Base-by-base conservation (phyloP, 1,140 invertebrate genomes). In the Doryteuthis pealeii region DNA sequence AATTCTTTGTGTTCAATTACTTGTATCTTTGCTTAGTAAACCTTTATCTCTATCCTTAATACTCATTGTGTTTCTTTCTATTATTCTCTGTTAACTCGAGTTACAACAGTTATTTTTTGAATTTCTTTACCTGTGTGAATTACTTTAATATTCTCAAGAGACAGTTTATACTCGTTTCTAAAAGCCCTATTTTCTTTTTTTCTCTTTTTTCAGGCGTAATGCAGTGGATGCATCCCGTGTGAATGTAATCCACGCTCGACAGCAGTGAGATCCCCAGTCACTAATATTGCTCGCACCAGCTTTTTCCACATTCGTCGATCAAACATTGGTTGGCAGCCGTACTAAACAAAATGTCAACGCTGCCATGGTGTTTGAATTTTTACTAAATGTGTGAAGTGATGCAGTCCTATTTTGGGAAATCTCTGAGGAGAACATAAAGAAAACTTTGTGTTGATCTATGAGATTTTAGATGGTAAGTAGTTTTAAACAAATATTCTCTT, bases 321-420 rank as follows among this genome's bases (percentile, higher is more conserved):
- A 5, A 99, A 99, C 88, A 98, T 99, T 99, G 98, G 98, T 89
- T 99, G 76, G 97, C 97, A 35, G 98, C 97, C 10, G 98, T 99
- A 99, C 98, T 4, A 98, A 99, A 89, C 97, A 99, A 89, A 99
- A 99, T 94, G 97, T 99, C 33, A 99, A 99, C 87, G 98, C 98
- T 70, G 96, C 97, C 0, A 99, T 99, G 97, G 98, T 99, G 30
- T 99, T 99, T 89, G 98, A 99, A 89, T 99, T 99, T 87, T 90
- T 99, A 33, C 91, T 98, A n/a, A 98, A 99, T 89, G 98, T 99
- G 86, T 96, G 97, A 78, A 96, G 99, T 87, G 97, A 99, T 69
- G 99, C 99, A 85, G 97, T 96, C 0, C 99, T 99, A 86, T 99
- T 99, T 90, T 97, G 98, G 71, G 99, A 99, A 89, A 96, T 99